phyloP scores from a whole-genome alignment of 1,140 invertebrate genomes.

The Cydia fagiglandana region DNA sequence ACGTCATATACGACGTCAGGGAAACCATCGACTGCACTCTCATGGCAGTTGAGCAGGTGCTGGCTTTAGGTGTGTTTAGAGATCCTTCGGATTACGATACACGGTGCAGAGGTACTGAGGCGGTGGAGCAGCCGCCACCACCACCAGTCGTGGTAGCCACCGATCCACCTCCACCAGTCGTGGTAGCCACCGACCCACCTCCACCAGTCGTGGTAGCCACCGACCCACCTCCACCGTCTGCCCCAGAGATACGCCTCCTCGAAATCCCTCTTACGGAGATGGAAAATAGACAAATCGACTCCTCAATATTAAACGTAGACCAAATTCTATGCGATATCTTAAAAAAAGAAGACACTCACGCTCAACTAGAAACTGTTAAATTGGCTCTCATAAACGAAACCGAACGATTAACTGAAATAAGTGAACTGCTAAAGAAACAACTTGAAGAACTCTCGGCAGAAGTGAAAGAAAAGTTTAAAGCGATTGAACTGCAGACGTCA shows the following conservation, averaged over 20 bases:
- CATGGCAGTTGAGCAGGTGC: conserved; percentile 60
- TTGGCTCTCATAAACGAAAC: conserved; percentile 41
- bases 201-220: not conserved
- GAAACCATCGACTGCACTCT: conserved; percentile 64
- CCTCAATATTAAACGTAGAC: conserved; percentile 14
- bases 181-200: not conserved
- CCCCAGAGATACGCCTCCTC: not conserved
- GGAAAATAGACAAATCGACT: conserved; percentile 11
- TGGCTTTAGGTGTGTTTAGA: conserved; percentile 46
- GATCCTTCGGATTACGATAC: conserved; percentile 43
- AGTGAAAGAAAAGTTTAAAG: conserved; percentile 43
- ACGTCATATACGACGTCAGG: conserved; percentile 59
- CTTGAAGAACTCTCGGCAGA: conserved; percentile 50
- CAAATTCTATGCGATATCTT: conserved; percentile 29
- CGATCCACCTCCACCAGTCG: not conserved
- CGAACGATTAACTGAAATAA: conserved; percentile 52
- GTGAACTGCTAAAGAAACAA: conserved; percentile 50
- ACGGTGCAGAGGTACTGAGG: conserved; percentile 40
- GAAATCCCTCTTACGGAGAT: not conserved
- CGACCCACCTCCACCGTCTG: not conserved
- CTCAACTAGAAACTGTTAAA: conserved; percentile 38
- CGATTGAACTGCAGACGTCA: conserved; percentile 37
- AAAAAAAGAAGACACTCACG: conserved; percentile 34
- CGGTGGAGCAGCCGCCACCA: not conserved
- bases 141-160: not conserved